These are phyloP conservation scores for Drosophila maculinotata DNA, from an alignment of 2,888 invertebrate genomes.

Conservation along the genomic window DNA sequence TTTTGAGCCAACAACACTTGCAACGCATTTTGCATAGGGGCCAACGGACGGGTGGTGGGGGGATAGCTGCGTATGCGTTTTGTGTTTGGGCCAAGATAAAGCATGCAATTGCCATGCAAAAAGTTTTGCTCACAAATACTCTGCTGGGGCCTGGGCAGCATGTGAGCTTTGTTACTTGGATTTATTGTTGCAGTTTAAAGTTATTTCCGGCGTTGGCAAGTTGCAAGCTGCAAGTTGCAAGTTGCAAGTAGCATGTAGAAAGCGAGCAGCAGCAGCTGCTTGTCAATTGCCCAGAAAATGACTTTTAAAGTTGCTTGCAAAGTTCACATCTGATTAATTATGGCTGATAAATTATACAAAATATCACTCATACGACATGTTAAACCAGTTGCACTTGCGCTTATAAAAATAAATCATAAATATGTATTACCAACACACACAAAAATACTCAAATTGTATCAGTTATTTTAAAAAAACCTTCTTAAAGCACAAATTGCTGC, in stretches of 20 bases:
- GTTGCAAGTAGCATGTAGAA: too few relatives aligned
- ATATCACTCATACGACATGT: conserved; percentile 57
- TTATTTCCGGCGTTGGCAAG: conserved; percentile 37
- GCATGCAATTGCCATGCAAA: conserved; percentile 69
- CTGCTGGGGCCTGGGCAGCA: conserved; percentile 40
- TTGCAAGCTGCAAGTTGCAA: conserved; percentile 17
- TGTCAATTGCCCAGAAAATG: conserved; percentile 56
- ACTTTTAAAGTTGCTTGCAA: conserved; percentile 43
- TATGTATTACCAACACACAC: too few relatives aligned
- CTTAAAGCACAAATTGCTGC: conserved; percentile 4
- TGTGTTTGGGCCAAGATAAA: conserved; percentile 64
- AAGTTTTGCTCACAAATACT: conserved; percentile 64
- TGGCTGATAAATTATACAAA: conserved; percentile 34
- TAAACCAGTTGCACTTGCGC: conserved; percentile 27
- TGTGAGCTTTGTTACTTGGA: conserved; percentile 40
- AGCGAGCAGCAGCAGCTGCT: conserved; percentile 54
- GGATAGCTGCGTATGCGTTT: conserved; percentile 39
- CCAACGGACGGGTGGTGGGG: too few relatives aligned
- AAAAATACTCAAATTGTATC: neutral
- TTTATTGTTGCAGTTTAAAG: conserved; percentile 71
- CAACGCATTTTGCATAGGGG: conserved; percentile 1
- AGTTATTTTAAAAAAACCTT: conserved; percentile 14
- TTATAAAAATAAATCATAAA: too few relatives aligned
- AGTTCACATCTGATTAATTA: conserved; percentile 58
- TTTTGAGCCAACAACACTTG: conserved; percentile 33